Base-by-base conservation (phyloP, 92 coral and sea anemone species). In the Parazoanthus atlanticus region DNA sequence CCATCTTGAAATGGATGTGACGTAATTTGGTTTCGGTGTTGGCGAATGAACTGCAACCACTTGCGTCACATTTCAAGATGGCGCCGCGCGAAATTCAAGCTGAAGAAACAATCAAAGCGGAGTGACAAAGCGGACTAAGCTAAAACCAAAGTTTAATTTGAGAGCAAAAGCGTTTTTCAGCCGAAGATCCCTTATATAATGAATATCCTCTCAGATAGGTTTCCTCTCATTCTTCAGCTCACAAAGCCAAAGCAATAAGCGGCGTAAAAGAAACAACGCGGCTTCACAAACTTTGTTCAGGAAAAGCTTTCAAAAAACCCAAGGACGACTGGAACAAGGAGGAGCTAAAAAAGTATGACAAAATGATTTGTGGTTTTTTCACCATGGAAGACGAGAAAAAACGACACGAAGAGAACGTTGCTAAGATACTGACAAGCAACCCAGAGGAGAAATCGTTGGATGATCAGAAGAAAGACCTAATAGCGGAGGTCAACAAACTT, bases 221-320 rank as follows among this genome's bases (percentile, higher is more conserved):
- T 46, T 34, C 19, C 5, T 82, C 47, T 74, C 31, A 34, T 8
- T 86, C 34, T 7, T 29, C 78, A 86, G 97, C 89, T 54, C 88
- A 88, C 64, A 93, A 93, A 9, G 97, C 95, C 75, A 90, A 90
- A 79, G 98, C 98, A 16, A 21, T 95, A 11, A 90, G 65, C 77
- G 99, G 99, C 6, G 93, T 91, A 41, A 97, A 80, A 84, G 93
- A 89, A 79, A 97, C 97, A 78, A 97, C 99, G 46, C 89, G 95
- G 34, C 81, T 97, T 28, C 99, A 97, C 74, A 93, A 92, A 83
- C 90, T 97, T 38, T 97, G 99, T 72, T 93, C 98, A 17, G 88
- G 94, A 84, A 94, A 84, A 86, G 90, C 91, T 23, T 90, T 79
- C 67, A 88, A 88, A 19, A 85, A 92, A 4, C 92, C 95, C 58